Base-by-base conservation (phyloP, 2,888 invertebrate genomes). In the Amiota minor region DNA sequence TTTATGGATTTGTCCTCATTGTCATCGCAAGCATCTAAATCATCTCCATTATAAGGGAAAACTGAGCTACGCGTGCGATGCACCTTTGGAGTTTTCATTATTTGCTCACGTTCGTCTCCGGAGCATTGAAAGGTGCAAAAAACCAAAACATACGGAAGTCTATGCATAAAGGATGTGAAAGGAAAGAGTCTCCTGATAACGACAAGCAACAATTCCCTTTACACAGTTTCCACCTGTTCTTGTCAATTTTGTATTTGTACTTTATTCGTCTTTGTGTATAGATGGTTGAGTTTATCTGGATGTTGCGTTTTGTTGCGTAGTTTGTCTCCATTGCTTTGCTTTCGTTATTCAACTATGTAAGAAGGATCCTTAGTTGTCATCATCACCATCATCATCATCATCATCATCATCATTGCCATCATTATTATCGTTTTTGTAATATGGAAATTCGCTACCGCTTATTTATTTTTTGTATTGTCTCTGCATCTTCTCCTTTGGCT, bases 371-470 rank as follows among this genome's bases (percentile, higher is more conserved):
- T 35, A 35, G 35, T 35, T 8, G 35, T 35, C 23, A 23, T 23
- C 18, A 8, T 18, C 59, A 20, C 23, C 35, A 6, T 35, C 35
- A 35, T 35, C 35, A 35, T 35, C 35, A 35, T 20, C 59, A n/a
- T 6, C 9, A n/a, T 56, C n/a, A 9, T n/a, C 20, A 4, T 23
- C 9, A 74, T 74, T 76, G 74, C 2, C 72, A 70, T 61, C 59
- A 65, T 61, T 67, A 65, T 76, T 76, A 77, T 67, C 79, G 78
- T 74, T 78, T 75, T 77, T 77, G 78, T 76, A 81, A 83, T 81
- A 83, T 83, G 83, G 84, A 83, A 83, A 83, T 83, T 83, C 82
- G 83, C 86, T 80, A 83, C 78, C 86, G 82, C 80, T 84, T 84
- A 81, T 86, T 84, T 83, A 77, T 81, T 81, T 80, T 79, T 79